Conservation (phyloP, 2,888 invertebrate genomes). For the Odontocerum albicorne region DNA sequence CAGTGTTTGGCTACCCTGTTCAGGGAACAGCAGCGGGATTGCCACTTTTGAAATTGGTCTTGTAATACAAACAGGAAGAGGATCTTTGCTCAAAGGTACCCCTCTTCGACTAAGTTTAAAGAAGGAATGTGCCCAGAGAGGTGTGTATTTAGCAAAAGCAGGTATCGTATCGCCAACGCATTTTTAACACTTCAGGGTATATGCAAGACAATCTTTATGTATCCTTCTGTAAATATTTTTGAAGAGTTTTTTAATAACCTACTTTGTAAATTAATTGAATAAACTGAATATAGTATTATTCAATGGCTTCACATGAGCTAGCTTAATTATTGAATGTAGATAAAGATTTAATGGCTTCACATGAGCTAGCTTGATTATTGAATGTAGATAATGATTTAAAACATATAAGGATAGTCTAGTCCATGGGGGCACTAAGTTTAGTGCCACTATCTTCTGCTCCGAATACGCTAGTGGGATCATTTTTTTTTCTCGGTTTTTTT, state of each 20-base stretch:
- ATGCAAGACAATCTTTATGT: constrained; percentile 31
- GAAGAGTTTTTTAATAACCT: too few species aligned
- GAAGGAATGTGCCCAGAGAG: constrained; percentile 93
- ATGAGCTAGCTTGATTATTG: too few species aligned
- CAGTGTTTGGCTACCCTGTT: constrained; percentile 84
- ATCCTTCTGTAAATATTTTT: not conserved
- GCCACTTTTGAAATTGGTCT: constrained; percentile 87
- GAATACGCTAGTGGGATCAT: too few species aligned
- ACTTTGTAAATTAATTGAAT: too few species aligned
- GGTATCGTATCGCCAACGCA: constrained; percentile 63
- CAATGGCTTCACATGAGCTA: constrained; percentile 3
- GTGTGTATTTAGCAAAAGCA: constrained; percentile 72
- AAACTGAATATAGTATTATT: too few species aligned
- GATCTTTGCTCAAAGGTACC: constrained; percentile 81
- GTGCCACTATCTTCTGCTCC: too few species aligned
- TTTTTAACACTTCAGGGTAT: constrained; percentile 57
- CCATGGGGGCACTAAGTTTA: too few species aligned
- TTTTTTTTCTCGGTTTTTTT: too few species aligned
- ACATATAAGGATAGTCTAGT: too few species aligned
- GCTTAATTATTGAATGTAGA: too few species aligned
- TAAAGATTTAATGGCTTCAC: too few species aligned
- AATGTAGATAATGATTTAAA: too few species aligned
- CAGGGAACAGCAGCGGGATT: constrained; percentile 84
- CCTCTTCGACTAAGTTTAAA: constrained; percentile 83
- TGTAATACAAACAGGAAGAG: constrained; percentile 78